These are phyloP conservation scores for Cantharis nigra DNA, from an alignment of 2,888 invertebrate species.

Conservation along the genomic window DNA sequence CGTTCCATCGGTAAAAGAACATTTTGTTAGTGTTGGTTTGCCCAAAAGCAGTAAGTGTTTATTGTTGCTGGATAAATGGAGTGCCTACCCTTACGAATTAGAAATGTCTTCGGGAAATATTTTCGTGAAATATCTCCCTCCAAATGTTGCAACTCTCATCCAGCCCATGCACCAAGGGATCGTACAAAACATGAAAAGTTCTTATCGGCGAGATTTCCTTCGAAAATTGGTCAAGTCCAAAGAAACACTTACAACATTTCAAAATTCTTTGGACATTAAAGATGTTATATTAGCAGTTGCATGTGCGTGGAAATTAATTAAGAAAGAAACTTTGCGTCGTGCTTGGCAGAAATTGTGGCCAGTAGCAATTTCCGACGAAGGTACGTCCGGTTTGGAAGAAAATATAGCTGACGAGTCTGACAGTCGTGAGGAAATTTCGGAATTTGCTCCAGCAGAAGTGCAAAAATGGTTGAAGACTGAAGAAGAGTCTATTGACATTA, in stretches of 20 bases:
- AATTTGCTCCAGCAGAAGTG: background rate
- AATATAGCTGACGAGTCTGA: background rate
- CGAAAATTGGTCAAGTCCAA: background rate
- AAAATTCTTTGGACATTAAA: background rate
- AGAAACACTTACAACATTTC: background rate
- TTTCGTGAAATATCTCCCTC: background rate
- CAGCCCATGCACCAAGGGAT: background rate
- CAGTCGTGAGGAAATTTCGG: background rate
- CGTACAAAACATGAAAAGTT: background rate
- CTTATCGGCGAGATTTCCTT: background rate
- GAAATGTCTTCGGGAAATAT: background rate
- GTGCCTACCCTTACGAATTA: background rate
- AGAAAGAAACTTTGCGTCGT: background rate
- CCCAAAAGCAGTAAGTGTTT: conserved; percentile 3
- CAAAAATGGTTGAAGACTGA: background rate
- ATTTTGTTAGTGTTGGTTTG: background rate
- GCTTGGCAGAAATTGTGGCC: background rate
- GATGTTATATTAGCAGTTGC: background rate
- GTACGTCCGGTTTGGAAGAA: background rate
- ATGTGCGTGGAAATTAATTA: background rate
- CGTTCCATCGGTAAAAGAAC: conserved; percentile 8
- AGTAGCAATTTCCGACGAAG: background rate
- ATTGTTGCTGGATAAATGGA: conserved; percentile 16
- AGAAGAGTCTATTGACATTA: background rate
- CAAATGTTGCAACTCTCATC: background rate